Conservation (phyloP, 2,888 invertebrate species). For the Microctonus aethiopoides region DNA sequence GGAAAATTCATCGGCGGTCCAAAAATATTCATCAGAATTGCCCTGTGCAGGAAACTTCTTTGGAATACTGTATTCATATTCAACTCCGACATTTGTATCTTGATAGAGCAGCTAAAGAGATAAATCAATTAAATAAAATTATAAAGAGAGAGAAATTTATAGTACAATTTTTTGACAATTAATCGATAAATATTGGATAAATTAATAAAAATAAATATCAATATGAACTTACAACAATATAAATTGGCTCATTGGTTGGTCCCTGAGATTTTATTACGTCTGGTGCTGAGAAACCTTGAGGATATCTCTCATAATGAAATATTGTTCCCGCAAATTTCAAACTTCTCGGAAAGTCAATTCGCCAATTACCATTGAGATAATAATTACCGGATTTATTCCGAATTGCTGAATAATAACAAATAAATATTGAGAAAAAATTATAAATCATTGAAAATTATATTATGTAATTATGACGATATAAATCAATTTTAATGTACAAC, state of each 20-base stretch:
- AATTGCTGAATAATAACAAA: conserved; percentile 73
- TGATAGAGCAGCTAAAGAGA: conserved; percentile 78
- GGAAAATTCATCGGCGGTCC: conserved; percentile 83
- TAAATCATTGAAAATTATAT: neutral
- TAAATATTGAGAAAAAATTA: neutral
- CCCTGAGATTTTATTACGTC: conserved; percentile 87
- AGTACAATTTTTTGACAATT: neutral
- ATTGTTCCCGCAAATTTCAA: conserved; percentile 83
- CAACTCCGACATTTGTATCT: conserved; percentile 84
- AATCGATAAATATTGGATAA: neutral
- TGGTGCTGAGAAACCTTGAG: conserved; percentile 83
- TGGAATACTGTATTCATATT: conserved; percentile 92
- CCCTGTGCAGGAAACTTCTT: conserved; percentile 74
- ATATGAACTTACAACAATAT: conserved; percentile 78
- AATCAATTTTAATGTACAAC: neutral
- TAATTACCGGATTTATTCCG: conserved; percentile 85
- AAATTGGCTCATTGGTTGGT: conserved; percentile 90
- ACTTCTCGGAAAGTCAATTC: conserved; percentile 89
- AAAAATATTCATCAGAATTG: conserved; percentile 82
- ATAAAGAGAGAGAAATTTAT: neutral
- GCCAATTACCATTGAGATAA: conserved; percentile 94
- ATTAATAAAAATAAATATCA: conserved; percentile 18
- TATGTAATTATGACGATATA: neutral
- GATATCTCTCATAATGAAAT: conserved; percentile 89
- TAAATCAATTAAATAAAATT: conserved; percentile 1